These are phyloP conservation scores for Drosophila miranda DNA, from an alignment of 1,140 invertebrate species.

Conservation along the genomic window DNA sequence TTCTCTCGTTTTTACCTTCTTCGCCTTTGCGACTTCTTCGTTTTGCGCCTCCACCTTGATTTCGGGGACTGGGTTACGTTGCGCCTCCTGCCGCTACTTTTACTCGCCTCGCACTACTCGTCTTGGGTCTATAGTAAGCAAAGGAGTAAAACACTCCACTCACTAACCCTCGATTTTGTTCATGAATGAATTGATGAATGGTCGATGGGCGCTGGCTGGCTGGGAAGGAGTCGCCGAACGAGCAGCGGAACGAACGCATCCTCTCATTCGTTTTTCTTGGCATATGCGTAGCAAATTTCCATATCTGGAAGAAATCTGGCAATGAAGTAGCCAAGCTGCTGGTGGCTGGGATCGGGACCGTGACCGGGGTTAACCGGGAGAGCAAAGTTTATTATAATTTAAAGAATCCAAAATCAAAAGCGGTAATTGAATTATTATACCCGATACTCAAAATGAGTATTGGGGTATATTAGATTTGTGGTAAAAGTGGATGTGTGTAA, in stretches of 20 bases:
- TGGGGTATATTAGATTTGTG: no score
- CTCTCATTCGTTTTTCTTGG: constrained; percentile 20
- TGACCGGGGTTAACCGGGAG: background rate
- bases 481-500: no score
- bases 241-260: constrained; percentile 10
- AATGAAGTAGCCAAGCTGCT: constrained; percentile 28
- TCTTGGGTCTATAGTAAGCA: constrained; percentile 58
- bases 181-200: constrained; percentile 71
- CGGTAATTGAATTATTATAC: no score
- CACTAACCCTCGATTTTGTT: constrained; percentile 9
- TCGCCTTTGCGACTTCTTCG: no score
- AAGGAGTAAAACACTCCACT: constrained; percentile 33
- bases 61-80: constrained; percentile 53
- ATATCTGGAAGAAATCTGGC: constrained; percentile 2
- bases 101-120: constrained; percentile 43
- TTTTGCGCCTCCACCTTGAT: background rate
- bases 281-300: constrained; percentile 41
- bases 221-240: background rate
- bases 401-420: background rate
- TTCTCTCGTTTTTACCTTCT: background rate
- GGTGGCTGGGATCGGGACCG: constrained; percentile 3
- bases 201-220: background rate
- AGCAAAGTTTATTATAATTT: background rate
- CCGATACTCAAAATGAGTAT: no score
- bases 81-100: constrained; percentile 50